Evolutionary conservation across 2,113 vertebrate species (phyloP), one percentile per base, ranked within the genome.

Genomic region (Rhinoderma darwinii): DNA sequence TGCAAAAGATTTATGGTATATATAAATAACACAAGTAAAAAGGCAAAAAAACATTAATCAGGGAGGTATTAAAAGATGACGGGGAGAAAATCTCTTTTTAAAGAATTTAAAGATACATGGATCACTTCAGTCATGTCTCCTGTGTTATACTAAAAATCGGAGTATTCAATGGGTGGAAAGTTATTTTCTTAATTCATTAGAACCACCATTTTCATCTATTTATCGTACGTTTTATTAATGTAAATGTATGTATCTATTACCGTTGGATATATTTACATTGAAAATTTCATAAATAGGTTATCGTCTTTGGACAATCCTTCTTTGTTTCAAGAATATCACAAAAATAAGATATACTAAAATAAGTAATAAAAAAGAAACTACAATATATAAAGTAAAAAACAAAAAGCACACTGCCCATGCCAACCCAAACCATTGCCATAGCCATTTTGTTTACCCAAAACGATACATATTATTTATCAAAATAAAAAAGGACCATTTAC

Each of bases 11-110:
- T 84, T 84, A 84, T 59, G 43, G 39, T 35, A 61, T 30, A 76
- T 63, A 76, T 84, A 84, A 84, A 84, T 84, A 61, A 84, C 73
- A 84, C 83, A 84, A 84, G 83, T 74, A 84, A 82, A 82, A 84
- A 75, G 51, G 9, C 25, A 63, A 61, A 84, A 84, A 84, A 63
- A 22, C 51, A 41, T 75, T 84, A 73, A 63, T 84, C 83, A 76
- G 83, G 25, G 18, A 35, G 5, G 54, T 63, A 44, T 63, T 83
- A 63, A 84, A 63, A 76, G n/a, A 56, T 39, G 35, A 83, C 47
- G 7, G 20, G 17, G 54, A 54, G 8, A 39, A 72, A 73, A 9
- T n/a, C 20, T 56, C 17, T 27, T 30, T 77, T 51, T 50, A 37
- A 22, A 61, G 50, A 73, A 43, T 37, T 41, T 75, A 75, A 84